Base-by-base conservation (phyloP, 2,888 invertebrate genomes). In the Holacanthella duospinosa region DNA sequence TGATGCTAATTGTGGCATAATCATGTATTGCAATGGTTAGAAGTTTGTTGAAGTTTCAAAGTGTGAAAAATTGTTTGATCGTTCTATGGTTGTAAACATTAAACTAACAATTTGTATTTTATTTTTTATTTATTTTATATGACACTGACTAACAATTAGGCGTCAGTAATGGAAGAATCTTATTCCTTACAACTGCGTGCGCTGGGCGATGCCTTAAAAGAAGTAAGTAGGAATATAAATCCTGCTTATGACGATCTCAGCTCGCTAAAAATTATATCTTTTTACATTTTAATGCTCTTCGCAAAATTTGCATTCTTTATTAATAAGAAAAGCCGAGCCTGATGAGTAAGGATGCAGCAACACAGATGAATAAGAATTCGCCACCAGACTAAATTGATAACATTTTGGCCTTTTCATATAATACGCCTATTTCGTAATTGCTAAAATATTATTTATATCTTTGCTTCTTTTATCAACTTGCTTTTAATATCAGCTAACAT, bases 111-210 rank as follows among this genome's bases (percentile, higher is more conserved):
- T 29, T 25, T 29, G 55, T 48, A 28, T 44, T 66, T 64, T 48
- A 59, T 55, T 64, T 67, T 66, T 53, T 25, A 60, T 67, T 65
- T 64, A 60, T 66, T 57, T 55, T 36, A 21, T 60, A 24, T 68
- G 25, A 25, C n/a, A 29, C 36, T 60, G 2, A 36, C 57, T 57
- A 57, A 57, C 24, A 4, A 48, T 21, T 64, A 75, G 75, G 75
- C 75, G 59, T 71, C 75, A 62, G 74, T 74, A 71, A 75, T 75
- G 71, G 75, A 75, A 72, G 75, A 75, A 66, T 69, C 74, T 29
- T 75, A 75, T 71, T 73, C 75, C 60, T 69, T 69, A 59, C 74
- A 74, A 66, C 69, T 75, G 66, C 74, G 75, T 61, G 67, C 71
- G 62, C 61, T 74, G 64, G 71, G 73, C 62, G 74, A 73, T 48